Evolutionary conservation across 2,888 invertebrate genomes (phyloP), one percentile per base, ranked within the genome.

Genomic region (Meteorus cinctellus): DNA sequence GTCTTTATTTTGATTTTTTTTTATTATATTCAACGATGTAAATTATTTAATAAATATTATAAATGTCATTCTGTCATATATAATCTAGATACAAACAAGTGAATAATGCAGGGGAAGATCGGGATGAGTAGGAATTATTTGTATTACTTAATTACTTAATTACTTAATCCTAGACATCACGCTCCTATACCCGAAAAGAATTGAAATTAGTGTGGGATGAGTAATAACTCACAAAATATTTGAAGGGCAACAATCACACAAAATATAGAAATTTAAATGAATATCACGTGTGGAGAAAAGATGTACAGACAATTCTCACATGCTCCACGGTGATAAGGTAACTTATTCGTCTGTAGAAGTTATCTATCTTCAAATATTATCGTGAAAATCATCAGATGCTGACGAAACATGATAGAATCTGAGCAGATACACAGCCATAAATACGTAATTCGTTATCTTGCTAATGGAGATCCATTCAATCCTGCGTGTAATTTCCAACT

Each of bases 1-100:
- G 0, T 1, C 48, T 63, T 31, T 8, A 14, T 36, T 48, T 24
- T 2, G 48, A 29, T 24, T 27, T 62, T 34, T 34, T 62, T 41
- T 6, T 16, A 12, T 16, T 29, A 60, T 29, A 31, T 24, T 5
- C 16, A 55, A 62, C 27, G 41, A 24, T 63, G 27, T 63, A 16
- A n/a, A 27, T 62, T 24, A 29, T 27, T 59, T 12, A 51, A 34
- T 48, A 51, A 63, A 51, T 41, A 62, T 31, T 4, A 27, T 62
- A 62, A 6, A 62, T 62, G 62, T 62, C 62, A 62, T 31, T 27
- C 62, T 62, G 31, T 62, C 55, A 55, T 55, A 55, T 8, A 55
- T 55, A 24, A 19, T 55, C 55, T 19, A 4, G n/a, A 19, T 19
- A 62, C 62, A 62, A 62, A 62, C 62, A 62, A 62, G 14, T 29